Evolutionary conservation across 2,888 invertebrate species (phyloP), one percentile per base, ranked within the genome.

Genomic region (Xylota sylvarum): DNA sequence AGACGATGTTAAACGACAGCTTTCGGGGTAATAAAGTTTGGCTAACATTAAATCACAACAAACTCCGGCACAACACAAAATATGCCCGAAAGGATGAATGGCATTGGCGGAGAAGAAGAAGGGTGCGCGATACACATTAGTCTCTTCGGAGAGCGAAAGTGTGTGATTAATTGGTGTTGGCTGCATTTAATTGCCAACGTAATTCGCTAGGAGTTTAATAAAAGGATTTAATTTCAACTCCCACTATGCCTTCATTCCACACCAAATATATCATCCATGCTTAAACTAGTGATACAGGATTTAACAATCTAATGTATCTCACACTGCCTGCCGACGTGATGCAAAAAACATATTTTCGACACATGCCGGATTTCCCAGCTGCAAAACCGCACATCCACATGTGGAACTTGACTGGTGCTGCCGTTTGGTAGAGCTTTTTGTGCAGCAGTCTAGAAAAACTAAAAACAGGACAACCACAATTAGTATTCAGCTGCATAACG

Each of bases 161-260:
- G 77, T 78, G 77, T 69, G 69, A 78, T 78, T 78, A 78, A 78
- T 78, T 78, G 77, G 52, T 52, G 67, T 60, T 78, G 69, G 58
- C 77, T 78, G 48, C 77, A 78, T 69, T 60, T 69, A 78, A 77
- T 77, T 77, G 58, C 67, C 77, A 67, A 67, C 58, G 67, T 67
- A 62, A 78, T 69, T 78, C 35, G 52, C 48, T 10, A 43, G 40
- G 69, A 69, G 69, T 78, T 78, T 69, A 60, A 78, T 50, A 60
- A 23, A 60, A 23, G 52, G 58, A 67, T 55, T 60, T 60, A 50
- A 52, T 69, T 23, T 23, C 17, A 10, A 10, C 58, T 67, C 48
- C 12, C 7, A 1, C 37, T 12, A 32, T 7, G 6, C 7, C 12
- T 30, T 10, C 56, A 46, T 32, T 27, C 32, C 7, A 23, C 19